Evolutionary conservation across 1,140 invertebrate species (phyloP).

Genomic region (Cydia fagiglandana): DNA sequence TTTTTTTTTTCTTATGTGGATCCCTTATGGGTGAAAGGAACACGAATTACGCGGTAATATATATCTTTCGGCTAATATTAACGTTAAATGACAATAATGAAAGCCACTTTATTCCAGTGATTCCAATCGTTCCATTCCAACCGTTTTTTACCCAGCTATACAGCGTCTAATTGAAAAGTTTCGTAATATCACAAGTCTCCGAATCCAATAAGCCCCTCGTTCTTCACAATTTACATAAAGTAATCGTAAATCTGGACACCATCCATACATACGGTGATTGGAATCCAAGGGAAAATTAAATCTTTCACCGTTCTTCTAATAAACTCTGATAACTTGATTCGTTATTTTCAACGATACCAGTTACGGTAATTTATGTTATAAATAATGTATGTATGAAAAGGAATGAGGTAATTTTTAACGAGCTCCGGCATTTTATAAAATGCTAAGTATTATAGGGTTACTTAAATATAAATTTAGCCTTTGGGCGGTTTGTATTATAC

Average conservation of each 20-base stretch:
- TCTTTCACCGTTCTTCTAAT: neutral
- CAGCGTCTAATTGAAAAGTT: neutral
- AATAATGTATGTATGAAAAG: conserved; percentile 7
- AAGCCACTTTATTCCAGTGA: neutral
- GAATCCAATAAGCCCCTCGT: conserved; percentile 1
- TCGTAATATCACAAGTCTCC: conserved; percentile 3
- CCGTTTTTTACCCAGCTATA: neutral
- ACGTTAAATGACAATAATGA: too few species aligned
- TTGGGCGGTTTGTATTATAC: conserved; percentile 15
- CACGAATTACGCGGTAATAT: too few species aligned
- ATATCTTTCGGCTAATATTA: too few species aligned
- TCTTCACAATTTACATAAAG: conserved; percentile 17
- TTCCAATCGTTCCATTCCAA: too few species aligned
- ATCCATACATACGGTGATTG: conserved; percentile 4
- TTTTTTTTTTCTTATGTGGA: too few species aligned
- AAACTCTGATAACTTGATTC: neutral
- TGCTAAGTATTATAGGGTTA: neutral
- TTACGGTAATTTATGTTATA: neutral
- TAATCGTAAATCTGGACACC: conserved; percentile 20
- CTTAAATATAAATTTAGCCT: conserved; percentile 6
- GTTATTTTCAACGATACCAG: neutral
- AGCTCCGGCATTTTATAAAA: neutral
- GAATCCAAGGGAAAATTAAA: conserved; percentile 12
- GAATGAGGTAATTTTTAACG: neutral
- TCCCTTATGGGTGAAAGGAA: too few species aligned